Conservation (phyloP, 35 echinoderm and acorn worm genomes). For the Apostichopus parvimensis region DNA sequence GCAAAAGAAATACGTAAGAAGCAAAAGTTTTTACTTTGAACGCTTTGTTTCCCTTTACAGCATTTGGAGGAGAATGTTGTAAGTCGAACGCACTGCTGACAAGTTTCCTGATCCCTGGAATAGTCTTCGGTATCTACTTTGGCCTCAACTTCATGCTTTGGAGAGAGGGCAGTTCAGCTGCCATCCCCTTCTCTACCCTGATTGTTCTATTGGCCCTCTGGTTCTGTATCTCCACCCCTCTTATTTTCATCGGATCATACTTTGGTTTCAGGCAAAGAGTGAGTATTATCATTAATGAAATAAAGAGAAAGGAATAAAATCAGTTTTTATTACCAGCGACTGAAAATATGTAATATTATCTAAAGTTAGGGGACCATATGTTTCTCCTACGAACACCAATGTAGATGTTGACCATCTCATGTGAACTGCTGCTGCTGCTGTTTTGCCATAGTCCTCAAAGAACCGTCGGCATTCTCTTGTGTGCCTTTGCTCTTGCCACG, state of each 20-base stretch:
- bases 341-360: too few species aligned
- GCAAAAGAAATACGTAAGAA: too few species aligned
- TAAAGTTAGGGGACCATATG: too few species aligned
- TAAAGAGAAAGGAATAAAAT: too few species aligned
- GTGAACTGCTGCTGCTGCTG: too few species aligned
- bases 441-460: too few species aligned
- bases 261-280: constrained; percentile 98
- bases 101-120: constrained; percentile 87
- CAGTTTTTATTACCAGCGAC: too few species aligned
- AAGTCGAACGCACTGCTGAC: constrained; percentile 94
- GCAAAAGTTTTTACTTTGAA: background rate
- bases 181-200: constrained; percentile 92
- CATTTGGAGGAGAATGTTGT: constrained; percentile 96
- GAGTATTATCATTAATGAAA: constrained; percentile 20
- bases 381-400: too few species aligned
- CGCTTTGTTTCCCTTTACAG: constrained; percentile 30
- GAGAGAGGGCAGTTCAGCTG: constrained; percentile 95
- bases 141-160: constrained; percentile 89
- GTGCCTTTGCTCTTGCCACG: too few species aligned
- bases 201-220: constrained; percentile 89
- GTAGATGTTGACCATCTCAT: too few species aligned
- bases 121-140: constrained; percentile 85
- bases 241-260: constrained; percentile 92
- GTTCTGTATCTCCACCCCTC: constrained; percentile 92
- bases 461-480: too few species aligned